A percentile compares a stretch with the other conserved stretches of the same genome.
phyloP scores from a whole-genome alignment of 2,888 invertebrate genomes.

The Diploptera punctata region DNA sequence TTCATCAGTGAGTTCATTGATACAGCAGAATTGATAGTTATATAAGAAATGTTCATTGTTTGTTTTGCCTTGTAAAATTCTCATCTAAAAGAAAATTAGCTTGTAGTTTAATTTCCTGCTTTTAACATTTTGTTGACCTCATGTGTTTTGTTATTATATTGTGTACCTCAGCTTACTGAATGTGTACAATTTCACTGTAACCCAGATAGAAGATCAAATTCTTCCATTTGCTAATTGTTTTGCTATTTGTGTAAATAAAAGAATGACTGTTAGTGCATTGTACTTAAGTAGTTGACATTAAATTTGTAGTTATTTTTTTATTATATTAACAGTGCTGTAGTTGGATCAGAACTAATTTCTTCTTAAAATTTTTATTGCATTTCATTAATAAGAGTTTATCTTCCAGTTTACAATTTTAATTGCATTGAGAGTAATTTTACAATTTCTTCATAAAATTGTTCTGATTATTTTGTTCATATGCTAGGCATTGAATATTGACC shows the following conservation, averaged over 20 bases:
- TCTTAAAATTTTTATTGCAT: no score
- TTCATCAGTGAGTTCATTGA: background rate
- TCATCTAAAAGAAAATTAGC: background rate
- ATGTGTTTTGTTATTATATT: background rate
- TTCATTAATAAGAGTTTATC: no score
- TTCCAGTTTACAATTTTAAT: no score
- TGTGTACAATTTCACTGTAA: background rate
- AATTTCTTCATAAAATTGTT: no score
- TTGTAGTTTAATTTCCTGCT: background rate
- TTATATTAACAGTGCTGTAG: no score
- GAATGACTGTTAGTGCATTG: background rate
- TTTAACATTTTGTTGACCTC: background rate
- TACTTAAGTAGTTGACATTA: background rate
- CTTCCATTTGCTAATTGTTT: background rate
- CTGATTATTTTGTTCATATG: no score
- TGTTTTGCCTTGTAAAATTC: background rate
- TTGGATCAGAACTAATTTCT: no score
- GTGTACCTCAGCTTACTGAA: background rate
- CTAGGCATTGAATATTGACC: no score
- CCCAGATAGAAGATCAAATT: background rate
- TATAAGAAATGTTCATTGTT: background rate
- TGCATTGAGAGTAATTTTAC: no score
- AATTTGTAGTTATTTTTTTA: no score
- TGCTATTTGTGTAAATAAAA: background rate
- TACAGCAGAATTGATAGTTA: background rate